A percentile compares a stretch with the other conserved stretches of the same genome.
Evolutionary conservation across 2,113 vertebrate species (phyloP).

Genomic region (Dendrocopos noguchii): DNA sequence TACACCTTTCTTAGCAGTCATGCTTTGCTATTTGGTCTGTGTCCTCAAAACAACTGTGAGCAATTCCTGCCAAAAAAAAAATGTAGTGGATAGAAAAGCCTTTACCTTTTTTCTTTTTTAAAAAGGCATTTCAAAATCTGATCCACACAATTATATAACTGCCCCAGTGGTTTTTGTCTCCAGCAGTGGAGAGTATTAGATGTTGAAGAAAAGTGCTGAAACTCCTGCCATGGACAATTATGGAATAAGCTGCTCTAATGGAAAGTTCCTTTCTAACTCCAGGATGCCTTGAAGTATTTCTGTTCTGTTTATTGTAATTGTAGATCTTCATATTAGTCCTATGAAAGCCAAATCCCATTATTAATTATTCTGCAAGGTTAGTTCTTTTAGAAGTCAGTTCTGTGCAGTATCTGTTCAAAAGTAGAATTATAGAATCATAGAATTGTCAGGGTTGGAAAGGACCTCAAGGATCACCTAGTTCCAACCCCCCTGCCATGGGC

Average conservation of each 20-base stretch:
- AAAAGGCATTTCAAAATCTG: background rate
- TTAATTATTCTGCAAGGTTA: conserved; percentile 33
- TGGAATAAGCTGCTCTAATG: conserved; percentile 40
- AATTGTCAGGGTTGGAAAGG: too few relatives aligned
- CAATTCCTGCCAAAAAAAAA: background rate
- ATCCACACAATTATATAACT: background rate
- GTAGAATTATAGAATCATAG: background rate
- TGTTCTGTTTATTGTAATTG: conserved; percentile 26
- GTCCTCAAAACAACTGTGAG: background rate
- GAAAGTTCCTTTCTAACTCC: background rate
- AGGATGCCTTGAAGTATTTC: conserved; percentile 54
- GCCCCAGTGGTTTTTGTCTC: conserved; percentile 16
- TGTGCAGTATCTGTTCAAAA: background rate
- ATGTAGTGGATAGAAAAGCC: background rate
- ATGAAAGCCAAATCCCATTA: conserved; percentile 33
- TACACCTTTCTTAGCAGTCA: background rate
- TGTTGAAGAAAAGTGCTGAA: conserved; percentile 38
- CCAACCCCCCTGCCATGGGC: too few relatives aligned
- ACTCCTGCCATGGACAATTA: conserved; percentile 66
- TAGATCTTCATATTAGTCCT: conserved; percentile 34
- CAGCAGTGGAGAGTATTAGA: conserved; percentile 57
- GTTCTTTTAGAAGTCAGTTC: background rate
- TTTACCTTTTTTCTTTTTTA: background rate
- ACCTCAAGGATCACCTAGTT: too few relatives aligned
- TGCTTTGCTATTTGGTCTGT: background rate